Percentiles rank a stretch among this genome's conserved stretches.
phyloP scores from a whole-genome alignment of 2,113 vertebrate species.

The Gymnobelideus leadbeateri region DNA sequence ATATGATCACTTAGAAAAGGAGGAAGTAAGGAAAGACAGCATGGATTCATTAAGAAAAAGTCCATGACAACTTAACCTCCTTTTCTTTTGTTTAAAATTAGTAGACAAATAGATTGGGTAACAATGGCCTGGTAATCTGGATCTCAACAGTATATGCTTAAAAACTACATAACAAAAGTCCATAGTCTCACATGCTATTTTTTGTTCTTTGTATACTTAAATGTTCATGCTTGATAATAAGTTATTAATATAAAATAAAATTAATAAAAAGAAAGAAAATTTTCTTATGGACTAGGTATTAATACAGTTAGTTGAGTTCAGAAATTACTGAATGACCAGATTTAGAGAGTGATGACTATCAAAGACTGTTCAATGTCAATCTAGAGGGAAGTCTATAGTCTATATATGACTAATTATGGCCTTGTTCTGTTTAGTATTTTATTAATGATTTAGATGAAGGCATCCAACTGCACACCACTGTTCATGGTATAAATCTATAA shows the following conservation, averaged over 20 bases:
- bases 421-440: background rate
- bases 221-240: background rate
- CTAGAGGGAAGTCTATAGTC: background rate
- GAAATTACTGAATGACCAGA: background rate
- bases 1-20: background rate
- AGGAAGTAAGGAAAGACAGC: background rate
- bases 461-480: background rate
- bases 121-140: background rate
- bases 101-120: background rate
- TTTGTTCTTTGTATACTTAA: background rate
- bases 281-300: background rate
- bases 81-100: background rate
- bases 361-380: background rate
- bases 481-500: background rate
- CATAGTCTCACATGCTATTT: background rate
- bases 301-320: background rate
- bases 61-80: background rate
- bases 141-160: background rate
- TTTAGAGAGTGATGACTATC: background rate
- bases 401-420: background rate
- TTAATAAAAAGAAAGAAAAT: background rate
- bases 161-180: background rate
- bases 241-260: background rate
- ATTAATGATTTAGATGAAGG: background rate
- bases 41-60: background rate